Conservation (phyloP, 2,113 vertebrate genomes). For the Leucopsar rothschildi region DNA sequence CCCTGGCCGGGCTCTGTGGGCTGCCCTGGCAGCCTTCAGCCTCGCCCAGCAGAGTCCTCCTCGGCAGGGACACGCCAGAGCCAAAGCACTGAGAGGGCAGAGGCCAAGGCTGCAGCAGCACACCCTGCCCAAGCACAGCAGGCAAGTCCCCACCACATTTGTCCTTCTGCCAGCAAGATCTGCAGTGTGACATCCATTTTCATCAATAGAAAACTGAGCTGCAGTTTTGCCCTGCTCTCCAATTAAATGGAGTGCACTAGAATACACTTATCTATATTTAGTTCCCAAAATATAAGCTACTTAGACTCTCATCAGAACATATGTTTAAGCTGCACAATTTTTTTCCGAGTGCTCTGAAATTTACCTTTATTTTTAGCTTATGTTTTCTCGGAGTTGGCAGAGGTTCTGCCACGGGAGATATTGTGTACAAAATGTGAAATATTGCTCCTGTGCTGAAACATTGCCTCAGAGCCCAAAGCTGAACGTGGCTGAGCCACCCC, state of each 20-base stretch:
- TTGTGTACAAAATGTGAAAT: not conserved
- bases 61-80: not conserved
- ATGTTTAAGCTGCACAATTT: not conserved
- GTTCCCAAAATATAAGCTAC: not conserved
- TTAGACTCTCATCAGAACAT: not conserved
- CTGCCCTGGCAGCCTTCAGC: not conserved
- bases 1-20: not conserved
- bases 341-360: not conserved
- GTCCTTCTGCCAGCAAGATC: not conserved
- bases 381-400: not conserved
- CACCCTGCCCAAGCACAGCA: not conserved
- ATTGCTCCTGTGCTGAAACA: not conserved
- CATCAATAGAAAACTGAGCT: not conserved
- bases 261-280: not conserved
- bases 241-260: not conserved
- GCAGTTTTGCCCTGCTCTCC: not conserved
- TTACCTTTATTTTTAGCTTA: not conserved
- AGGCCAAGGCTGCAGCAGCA: not conserved
- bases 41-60: not conserved
- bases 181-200: accelerated
- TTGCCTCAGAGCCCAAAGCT: not conserved
- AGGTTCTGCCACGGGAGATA: accelerated
- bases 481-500: accelerated
- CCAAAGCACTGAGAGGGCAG: not conserved
- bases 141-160: not conserved